Evolutionary conservation across 2,888 invertebrate genomes (phyloP), one percentile per base, ranked within the genome.

Genomic region (Ormia ochracea): DNA sequence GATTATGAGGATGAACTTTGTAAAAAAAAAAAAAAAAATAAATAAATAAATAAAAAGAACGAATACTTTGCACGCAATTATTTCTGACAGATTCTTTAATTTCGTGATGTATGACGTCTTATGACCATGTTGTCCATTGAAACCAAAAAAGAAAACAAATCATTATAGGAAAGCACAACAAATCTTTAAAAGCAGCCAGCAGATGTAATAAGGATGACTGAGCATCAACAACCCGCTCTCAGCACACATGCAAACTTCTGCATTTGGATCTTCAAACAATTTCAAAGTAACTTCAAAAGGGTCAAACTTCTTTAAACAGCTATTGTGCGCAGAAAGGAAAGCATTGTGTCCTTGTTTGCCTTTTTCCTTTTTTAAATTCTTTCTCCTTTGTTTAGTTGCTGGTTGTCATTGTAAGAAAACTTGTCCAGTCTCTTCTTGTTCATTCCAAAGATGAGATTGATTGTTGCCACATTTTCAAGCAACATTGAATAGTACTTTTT

Each of bases 51-150:
- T n/a, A n/a, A n/a, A n/a, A 56, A 38, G 17, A 52, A 43, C 17
- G 50, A 65, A 36, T 65, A 63, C 68, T 56, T 56, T 17, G 23
- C 54, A 72, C 63, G 38, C 70, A 77, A 77, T 77, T 77, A 77
- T 63, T 77, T 77, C 63, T 77, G 76, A 77, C 76, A 77, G 76
- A 50, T 70, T 54, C 48, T 63, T 61, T 36, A 72, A 41, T 48
- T 56, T 33, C 19, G 56, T 63, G 76, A 70, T 69, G 63, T 63
- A 70, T 70, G 76, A 76, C 76, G 52, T 70, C 56, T 77, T 77
- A 41, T 58, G 76, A 69, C 76, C 76, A 69, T 21, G 38, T 48
- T 28, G 38, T 56, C 61, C 76, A 45, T 76, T 76, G 28, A 48
- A 31, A 43, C 10, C 17, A 41, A 73, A 74, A 48, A 56, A 19